phyloP scores from a whole-genome alignment of 1,140 invertebrate genomes.

The Formica selysi region DNA sequence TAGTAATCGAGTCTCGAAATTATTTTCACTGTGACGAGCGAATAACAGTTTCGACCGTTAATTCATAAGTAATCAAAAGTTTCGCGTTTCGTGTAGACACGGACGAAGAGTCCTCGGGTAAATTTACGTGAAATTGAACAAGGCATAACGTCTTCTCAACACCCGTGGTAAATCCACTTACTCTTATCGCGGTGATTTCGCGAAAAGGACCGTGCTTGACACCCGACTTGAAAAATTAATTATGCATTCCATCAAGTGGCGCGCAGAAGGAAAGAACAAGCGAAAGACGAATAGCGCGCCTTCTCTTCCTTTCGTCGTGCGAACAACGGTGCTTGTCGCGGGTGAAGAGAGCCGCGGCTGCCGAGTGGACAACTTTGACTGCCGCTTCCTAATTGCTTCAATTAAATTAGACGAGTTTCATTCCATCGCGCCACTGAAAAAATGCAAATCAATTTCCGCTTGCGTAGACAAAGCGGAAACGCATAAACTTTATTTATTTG shows the following conservation, averaged over 20 bases:
- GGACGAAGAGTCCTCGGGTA: slow-evolving; percentile 15
- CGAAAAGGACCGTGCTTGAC: slow-evolving; percentile 68
- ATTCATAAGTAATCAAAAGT: slow-evolving; percentile 55
- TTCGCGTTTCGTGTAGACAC: slow-evolving; percentile 25
- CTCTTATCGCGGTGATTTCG: slow-evolving; percentile 69
- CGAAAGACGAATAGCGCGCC: slow-evolving; percentile 21
- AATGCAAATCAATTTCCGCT: slow-evolving; percentile 33
- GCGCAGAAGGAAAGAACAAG: slow-evolving; percentile 25
- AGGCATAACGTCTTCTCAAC: slow-evolving; percentile 51
- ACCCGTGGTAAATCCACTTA: slow-evolving; percentile 58
- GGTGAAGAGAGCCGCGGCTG: not conserved
- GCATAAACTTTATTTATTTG: not conserved
- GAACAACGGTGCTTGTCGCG: slow-evolving; percentile 26
- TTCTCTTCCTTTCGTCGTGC: slow-evolving; percentile 13
- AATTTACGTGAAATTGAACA: slow-evolving; percentile 54
- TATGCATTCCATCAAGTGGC: slow-evolving; percentile 71
- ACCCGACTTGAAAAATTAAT: slow-evolving; percentile 71
- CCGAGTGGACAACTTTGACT: slow-evolving; percentile 53
- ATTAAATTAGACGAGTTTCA: slow-evolving; percentile 66
- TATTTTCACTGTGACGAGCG: slow-evolving; percentile 2
- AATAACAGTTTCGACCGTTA: slow-evolving; percentile 47
- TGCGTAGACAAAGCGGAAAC: not conserved
- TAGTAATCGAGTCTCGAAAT: not conserved
- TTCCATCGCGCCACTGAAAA: not conserved
- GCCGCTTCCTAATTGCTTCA: slow-evolving; percentile 65